phyloP scores from a whole-genome alignment of 92 coral and sea anemone genomes.

The Phenganax subtilis region DNA sequence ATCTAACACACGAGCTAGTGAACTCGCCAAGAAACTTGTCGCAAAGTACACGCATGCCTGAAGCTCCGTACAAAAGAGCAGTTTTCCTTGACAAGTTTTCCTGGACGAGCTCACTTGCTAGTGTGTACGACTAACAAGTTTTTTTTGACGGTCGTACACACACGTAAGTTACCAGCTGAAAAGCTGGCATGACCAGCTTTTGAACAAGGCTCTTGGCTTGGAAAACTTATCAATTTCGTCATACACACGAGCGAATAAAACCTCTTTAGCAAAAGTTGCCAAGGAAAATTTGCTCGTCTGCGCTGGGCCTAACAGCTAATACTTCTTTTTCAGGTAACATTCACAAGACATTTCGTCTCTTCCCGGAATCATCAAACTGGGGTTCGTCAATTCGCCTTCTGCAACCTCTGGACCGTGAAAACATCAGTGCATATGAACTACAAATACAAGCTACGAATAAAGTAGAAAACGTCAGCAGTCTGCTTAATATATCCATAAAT shows the following conservation, averaged over 20 bases:
- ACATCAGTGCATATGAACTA: slow-evolving; percentile 6
- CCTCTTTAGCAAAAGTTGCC: no score
- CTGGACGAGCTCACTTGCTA: not conserved
- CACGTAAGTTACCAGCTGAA: no score
- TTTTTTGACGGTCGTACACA: no score
- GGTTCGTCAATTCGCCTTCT: slow-evolving; percentile 12
- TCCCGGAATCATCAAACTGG: slow-evolving; percentile 23
- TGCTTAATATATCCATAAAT: slow-evolving; percentile 19
- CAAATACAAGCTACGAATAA: slow-evolving; percentile 11
- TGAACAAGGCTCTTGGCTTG: no score
- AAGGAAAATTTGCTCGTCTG: not conserved
- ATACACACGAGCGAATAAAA: no score
- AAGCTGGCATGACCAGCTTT: no score
- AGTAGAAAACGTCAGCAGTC: slow-evolving; percentile 18
- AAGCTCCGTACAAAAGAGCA: no score
- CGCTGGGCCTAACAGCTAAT: not conserved
- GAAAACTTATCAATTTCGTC: no score
- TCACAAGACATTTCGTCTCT: slow-evolving; percentile 19
- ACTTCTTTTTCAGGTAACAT: not conserved
- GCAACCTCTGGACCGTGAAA: slow-evolving; percentile 20
- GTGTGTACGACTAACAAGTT: no score
- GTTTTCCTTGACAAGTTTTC: not conserved
- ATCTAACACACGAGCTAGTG: no score
- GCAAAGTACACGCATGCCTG: no score
- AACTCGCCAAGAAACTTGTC: no score